Evolutionary conservation across 2,888 invertebrate species (phyloP).

Genomic region (Entomobrya proxima): DNA sequence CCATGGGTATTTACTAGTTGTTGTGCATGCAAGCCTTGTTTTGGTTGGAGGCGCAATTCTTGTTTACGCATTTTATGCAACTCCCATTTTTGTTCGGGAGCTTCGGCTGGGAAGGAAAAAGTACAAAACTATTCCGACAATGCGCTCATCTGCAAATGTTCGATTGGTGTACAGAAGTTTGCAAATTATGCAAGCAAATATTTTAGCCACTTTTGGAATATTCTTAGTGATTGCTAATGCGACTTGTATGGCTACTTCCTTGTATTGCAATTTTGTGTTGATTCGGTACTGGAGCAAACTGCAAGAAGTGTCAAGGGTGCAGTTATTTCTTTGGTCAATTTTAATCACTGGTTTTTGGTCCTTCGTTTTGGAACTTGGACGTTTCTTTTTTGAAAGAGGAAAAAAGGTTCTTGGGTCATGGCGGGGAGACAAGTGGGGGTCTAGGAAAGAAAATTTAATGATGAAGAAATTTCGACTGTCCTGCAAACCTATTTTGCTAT

Average conservation of each 20-base stretch:
- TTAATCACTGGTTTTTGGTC: background rate
- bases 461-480: constrained; percentile 34
- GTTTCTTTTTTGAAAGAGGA: background rate
- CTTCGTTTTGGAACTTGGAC: constrained; percentile 23
- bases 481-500: constrained; percentile 16
- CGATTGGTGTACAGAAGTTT: background rate
- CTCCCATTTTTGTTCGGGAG: background rate
- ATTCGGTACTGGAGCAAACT: constrained; percentile 25
- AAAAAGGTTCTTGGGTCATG: constrained; percentile 16
- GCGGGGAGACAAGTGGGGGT: background rate
- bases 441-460: background rate
- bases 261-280: constrained; percentile 10
- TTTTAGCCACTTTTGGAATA: background rate
- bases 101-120: background rate
- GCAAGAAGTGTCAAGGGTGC: background rate
- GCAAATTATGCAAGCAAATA: background rate
- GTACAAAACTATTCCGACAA: background rate
- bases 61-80: background rate
- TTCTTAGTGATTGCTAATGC: background rate
- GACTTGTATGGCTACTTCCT: background rate
- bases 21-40: background rate
- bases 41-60: background rate
- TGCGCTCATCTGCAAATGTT: background rate
- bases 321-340: background rate
- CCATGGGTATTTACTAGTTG: background rate